Percentiles rank a stretch among this genome's conserved stretches.
phyloP scores from a whole-genome alignment of 1,140 invertebrate genomes.

The Onthophagus taurus region DNA sequence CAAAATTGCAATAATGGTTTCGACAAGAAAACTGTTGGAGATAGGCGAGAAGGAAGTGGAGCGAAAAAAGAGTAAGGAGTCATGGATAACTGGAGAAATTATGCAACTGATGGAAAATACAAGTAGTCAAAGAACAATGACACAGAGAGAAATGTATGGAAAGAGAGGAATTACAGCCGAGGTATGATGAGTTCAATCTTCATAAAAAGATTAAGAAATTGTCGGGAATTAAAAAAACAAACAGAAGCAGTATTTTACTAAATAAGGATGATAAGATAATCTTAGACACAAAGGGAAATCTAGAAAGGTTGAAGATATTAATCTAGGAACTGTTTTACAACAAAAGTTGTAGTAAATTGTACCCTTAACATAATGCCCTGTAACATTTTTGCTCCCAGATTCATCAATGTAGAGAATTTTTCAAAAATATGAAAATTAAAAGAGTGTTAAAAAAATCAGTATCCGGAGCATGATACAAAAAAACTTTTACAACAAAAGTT shows the following conservation, averaged over 20 bases:
- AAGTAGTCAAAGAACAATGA: conserved; percentile 6
- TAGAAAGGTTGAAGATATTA: conserved; percentile 14
- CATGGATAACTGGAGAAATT: conserved; percentile 11
- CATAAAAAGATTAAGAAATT: conserved; percentile 13
- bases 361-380: too few species aligned
- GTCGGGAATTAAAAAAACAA: conserved; percentile 7
- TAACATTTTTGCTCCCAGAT: too few species aligned
- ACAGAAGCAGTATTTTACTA: too few species aligned
- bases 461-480: too few species aligned
- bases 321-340: conserved; percentile 15
- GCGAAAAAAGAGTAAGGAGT: too few species aligned
- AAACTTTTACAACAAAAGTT: too few species aligned
- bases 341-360: too few species aligned
- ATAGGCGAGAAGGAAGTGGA: conserved; percentile 4
- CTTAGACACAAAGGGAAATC: conserved; percentile 8
- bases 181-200: conserved; percentile 8
- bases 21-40: conserved; percentile 5
- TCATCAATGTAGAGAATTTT: too few species aligned
- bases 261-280: too few species aligned
- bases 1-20: too few species aligned
- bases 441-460: too few species aligned
- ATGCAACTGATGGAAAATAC: conserved; percentile 5
- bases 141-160: conserved; percentile 11
- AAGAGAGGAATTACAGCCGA: conserved; percentile 12
- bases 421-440: too few species aligned